phyloP scores from a whole-genome alignment of 1,140 invertebrate species.

The Callitettix versicolor region DNA sequence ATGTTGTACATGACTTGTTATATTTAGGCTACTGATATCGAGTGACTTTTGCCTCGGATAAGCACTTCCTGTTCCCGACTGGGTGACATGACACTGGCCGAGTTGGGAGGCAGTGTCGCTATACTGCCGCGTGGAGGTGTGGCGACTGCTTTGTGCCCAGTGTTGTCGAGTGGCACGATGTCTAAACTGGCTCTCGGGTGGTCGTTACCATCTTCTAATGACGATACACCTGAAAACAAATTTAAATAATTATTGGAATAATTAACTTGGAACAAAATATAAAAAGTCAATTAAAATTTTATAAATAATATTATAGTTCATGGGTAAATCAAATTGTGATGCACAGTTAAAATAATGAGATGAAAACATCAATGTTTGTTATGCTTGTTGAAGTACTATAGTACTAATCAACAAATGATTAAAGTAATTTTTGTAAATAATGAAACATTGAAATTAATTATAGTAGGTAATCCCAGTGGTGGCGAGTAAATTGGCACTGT shows the following conservation, averaged over 20 bases:
- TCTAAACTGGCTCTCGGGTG: constrained; percentile 6
- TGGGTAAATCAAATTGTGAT: neutral
- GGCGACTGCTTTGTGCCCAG: too few relatives aligned
- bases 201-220: neutral
- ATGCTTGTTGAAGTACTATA: neutral
- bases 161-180: neutral
- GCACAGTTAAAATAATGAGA: neutral
- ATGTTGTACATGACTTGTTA: too few relatives aligned
- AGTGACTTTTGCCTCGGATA: too few relatives aligned
- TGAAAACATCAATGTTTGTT: neutral
- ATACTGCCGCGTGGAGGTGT: too few relatives aligned
- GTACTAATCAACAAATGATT: neutral
- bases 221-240: neutral
- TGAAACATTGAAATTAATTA: too few relatives aligned
- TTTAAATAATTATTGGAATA: neutral
- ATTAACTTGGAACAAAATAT: neutral
- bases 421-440: too few relatives aligned
- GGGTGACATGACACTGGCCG: too few relatives aligned
- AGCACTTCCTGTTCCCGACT: too few relatives aligned
- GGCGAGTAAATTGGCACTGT: too few relatives aligned
- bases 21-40: too few relatives aligned
- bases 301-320: neutral
- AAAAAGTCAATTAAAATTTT: neutral
- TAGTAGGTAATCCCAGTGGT: too few relatives aligned
- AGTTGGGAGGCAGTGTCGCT: too few relatives aligned